Evolutionary conservation across 2,113 vertebrate species (phyloP).

Genomic region (Nettapus auritus): DNA sequence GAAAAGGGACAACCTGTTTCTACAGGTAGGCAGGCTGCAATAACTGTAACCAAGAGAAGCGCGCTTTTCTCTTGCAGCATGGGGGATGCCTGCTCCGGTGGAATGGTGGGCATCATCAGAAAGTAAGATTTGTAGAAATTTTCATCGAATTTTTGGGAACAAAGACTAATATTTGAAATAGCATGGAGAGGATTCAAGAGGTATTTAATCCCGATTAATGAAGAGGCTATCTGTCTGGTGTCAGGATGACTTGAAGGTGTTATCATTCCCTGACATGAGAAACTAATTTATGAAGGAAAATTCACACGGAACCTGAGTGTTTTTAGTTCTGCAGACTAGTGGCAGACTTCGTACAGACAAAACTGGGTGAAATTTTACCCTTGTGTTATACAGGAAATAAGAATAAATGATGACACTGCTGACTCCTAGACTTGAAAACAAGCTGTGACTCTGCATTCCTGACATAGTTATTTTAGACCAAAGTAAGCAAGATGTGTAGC

Average conservation of each 20-base stretch:
- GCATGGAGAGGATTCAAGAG: not conserved
- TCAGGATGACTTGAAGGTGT: not conserved
- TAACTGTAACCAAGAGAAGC: not conserved
- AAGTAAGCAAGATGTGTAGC: not conserved
- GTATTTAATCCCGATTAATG: not conserved
- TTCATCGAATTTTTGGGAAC: not conserved
- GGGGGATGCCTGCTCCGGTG: not conserved
- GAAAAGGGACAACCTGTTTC: not conserved
- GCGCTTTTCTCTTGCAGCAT: not conserved
- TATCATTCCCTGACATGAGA: not conserved
- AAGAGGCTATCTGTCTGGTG: not conserved
- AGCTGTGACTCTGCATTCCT: not conserved
- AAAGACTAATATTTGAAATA: not conserved
- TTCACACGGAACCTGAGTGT: not conserved
- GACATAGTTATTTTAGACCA: not conserved
- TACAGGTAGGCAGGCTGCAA: not conserved
- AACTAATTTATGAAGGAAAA: not conserved
- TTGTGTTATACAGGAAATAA: not conserved
- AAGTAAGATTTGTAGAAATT: not conserved
- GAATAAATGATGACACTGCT: not conserved
- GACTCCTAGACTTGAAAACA: not conserved
- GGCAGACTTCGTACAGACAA: not conserved
- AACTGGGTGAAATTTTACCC: not conserved
- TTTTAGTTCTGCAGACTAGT: not conserved
- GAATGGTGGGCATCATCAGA: not conserved